phyloP scores from a whole-genome alignment of 2,797 vertebrate genomes.

The Cirrhinus mrigala region DNA sequence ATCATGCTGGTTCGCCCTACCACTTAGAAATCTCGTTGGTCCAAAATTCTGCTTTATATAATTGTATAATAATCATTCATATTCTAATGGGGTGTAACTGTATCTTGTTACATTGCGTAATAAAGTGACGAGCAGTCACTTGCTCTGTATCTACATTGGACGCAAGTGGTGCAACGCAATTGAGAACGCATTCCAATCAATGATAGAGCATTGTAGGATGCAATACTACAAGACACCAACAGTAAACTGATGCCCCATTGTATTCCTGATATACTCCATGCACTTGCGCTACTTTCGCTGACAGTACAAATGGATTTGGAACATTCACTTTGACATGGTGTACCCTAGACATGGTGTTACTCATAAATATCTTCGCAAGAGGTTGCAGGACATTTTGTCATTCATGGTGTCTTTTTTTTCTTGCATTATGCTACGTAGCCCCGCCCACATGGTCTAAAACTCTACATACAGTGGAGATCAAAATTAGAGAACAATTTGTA shows the following conservation, averaged over 20 bases:
- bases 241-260: not conserved
- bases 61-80: not conserved
- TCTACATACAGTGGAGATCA: not conserved
- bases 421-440: not conserved
- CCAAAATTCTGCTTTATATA: not conserved
- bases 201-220: not conserved
- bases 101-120: not conserved
- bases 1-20: not conserved
- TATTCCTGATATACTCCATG: not conserved
- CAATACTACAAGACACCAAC: not conserved
- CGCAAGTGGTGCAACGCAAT: not conserved
- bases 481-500: too few species aligned
- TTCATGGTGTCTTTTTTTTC: not conserved
- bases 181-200: not conserved
- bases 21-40: not conserved
- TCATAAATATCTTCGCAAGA: not conserved
- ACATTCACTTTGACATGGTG: not conserved
- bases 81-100: not conserved
- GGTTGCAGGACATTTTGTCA: not conserved
- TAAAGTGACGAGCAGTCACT: not conserved
- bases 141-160: not conserved
- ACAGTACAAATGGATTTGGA: not conserved
- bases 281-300: not conserved
- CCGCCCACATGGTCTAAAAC: not conserved
- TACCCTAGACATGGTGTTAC: not conserved